These are phyloP conservation scores for Chaetodon trifasciatus DNA, from an alignment of 2,797 vertebrate species.

Conservation along the genomic window DNA sequence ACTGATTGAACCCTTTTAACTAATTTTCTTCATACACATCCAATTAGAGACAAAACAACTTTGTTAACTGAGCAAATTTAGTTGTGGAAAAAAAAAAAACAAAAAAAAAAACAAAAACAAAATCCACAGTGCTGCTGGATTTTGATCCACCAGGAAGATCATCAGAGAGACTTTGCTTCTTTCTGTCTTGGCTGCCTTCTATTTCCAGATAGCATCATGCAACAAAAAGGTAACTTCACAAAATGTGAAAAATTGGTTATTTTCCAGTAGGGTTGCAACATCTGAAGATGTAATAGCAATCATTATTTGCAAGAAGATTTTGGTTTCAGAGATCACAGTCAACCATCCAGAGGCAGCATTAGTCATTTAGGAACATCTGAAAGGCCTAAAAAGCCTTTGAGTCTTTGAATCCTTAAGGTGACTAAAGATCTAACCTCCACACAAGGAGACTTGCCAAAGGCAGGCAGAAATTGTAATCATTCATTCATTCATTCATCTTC, in stretches of 20 bases:
- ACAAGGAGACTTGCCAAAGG: not conserved
- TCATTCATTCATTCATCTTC: too few relatives aligned
- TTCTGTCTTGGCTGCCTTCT: not conserved
- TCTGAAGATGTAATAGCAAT: not conserved
- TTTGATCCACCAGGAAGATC: not conserved
- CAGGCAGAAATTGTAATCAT: not conserved
- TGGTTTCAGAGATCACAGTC: not conserved
- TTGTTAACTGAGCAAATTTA: not conserved
- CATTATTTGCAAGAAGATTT: not conserved
- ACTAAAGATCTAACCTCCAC: not conserved
- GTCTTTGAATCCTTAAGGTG: constrained; percentile 12
- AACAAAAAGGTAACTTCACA: not conserved
- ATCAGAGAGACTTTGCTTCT: not conserved
- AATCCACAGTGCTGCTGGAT: not conserved
- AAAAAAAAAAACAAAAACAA: not conserved
- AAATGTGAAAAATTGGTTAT: not conserved
- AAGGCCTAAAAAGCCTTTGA: not conserved
- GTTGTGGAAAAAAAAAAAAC: not conserved
- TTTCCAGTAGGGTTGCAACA: not conserved
- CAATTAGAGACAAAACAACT: not conserved
- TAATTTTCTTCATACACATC: not conserved
- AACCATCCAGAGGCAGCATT: not conserved
- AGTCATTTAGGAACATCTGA: not conserved
- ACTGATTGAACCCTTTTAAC: constrained; percentile 24
- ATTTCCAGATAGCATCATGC: not conserved